These are phyloP conservation scores for Prunella strophiata DNA, from an alignment of 2,797 vertebrate genomes.

Conservation along the genomic window DNA sequence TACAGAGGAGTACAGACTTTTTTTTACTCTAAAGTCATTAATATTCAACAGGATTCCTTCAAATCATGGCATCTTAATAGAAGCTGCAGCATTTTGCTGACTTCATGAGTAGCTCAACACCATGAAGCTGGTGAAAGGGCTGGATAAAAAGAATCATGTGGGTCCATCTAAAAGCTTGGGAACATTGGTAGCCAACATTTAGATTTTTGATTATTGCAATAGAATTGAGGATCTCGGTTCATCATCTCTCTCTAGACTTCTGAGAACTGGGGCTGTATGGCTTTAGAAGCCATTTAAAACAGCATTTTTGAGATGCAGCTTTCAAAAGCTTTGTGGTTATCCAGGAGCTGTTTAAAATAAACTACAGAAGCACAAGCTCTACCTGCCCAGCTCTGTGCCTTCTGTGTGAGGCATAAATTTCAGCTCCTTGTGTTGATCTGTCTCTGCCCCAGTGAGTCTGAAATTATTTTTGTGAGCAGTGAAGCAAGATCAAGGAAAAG, in stretches of 20 bases:
- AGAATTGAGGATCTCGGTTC: not conserved
- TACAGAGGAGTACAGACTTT: not conserved
- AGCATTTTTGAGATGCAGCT: not conserved
- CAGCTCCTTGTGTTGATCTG: not conserved
- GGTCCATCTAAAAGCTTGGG: not conserved
- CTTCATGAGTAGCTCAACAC: not conserved
- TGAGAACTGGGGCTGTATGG: not conserved
- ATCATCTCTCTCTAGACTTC: not conserved
- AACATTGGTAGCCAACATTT: not conserved
- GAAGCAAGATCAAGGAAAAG: not conserved
- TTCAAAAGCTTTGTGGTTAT: not conserved
- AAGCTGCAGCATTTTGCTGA: slow-evolving; percentile 1
- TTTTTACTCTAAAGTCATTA: slow-evolving; percentile 12
- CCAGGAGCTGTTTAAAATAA: not conserved
- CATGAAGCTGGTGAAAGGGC: not conserved
- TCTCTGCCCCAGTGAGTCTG: not conserved
- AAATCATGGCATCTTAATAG: slow-evolving; percentile 20
- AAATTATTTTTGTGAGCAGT: slow-evolving; percentile 27
- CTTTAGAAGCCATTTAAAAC: not conserved
- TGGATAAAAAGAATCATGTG: not conserved
- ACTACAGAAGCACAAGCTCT: not conserved
- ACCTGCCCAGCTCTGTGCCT: not conserved
- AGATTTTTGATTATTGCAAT: not conserved
- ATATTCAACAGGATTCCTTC: not conserved
- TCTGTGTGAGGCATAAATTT: not conserved